Conservation (phyloP, 2,113 vertebrate genomes). For the Corvus hawaiiensis region DNA sequence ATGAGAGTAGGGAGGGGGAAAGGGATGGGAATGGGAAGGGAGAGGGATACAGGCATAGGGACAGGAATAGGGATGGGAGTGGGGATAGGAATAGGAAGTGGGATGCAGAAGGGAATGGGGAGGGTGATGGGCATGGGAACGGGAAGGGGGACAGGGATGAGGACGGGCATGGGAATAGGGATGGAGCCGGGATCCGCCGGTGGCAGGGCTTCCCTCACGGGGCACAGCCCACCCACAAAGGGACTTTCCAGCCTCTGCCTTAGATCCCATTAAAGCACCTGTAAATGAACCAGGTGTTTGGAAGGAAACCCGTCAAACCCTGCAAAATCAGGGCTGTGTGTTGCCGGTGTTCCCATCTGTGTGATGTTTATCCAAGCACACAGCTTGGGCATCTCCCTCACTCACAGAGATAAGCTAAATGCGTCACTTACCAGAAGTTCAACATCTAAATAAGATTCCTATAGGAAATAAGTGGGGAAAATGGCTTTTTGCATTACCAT, state of each 20-base stretch:
- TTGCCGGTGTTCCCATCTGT: accelerated
- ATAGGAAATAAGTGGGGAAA: accelerated
- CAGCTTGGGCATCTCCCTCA: neutral
- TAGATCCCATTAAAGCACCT: accelerated
- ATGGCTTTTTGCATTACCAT: neutral
- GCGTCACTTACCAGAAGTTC: neutral
- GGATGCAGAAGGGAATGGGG: neutral
- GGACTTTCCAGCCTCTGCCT: accelerated
- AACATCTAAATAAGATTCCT: too few species aligned
- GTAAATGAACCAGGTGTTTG: accelerated
- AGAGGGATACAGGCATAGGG: neutral
- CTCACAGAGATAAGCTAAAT: neutral
- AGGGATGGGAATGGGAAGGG: accelerated
- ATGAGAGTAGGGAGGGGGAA: too few species aligned
- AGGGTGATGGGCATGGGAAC: neutral
- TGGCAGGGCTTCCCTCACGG: accelerated
- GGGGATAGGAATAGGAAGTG: too few species aligned
- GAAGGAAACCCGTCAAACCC: neutral
- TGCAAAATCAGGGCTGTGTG: accelerated
- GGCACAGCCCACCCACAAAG: neutral
- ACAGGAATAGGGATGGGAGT: too few species aligned
- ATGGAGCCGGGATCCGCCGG: accelerated
- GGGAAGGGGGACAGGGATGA: accelerated
- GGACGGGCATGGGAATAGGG: accelerated
- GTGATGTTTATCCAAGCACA: accelerated